Evolutionary conservation across 2,797 vertebrate genomes (phyloP), one percentile per base, ranked within the genome.

Genomic region (Arnoldichthys spilopterus): DNA sequence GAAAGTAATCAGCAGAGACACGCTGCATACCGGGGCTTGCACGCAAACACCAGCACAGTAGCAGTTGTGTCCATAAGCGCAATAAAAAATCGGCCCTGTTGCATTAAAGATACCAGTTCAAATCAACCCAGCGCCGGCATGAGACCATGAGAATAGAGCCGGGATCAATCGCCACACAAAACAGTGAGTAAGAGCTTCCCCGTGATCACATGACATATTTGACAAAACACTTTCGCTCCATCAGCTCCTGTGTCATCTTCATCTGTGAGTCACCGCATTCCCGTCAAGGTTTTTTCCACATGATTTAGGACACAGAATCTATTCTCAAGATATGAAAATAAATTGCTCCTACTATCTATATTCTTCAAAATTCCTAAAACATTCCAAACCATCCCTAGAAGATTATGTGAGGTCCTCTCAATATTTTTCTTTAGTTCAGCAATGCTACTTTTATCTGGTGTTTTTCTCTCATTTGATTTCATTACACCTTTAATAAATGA

Each of bases 11-110:
- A 86, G 69, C 73, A 77, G 58, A 67, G 80, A 77, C 83, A 72
- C 24, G 28, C 43, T 70, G 80, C 79, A 85, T 81, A 81, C 70
- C 58, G 34, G 70, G 70, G 64, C 74, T 85, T 84, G 83, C 84
- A 85, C 73, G 81, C 79, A 71, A 83, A 82, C 47, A 64, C 73
- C 80, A 79, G 70, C 74, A 86, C 85, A 83, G 85, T 84, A 82
- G 81, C 77, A 59, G 68, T 68, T 51, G 63, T 75, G 69, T 80
- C 74, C 63, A 68, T 80, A 80, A 83, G 72, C 7, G 53, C 13
- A 56, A 77, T 63, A 75, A 80, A 49, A 75, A 40, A 61, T 30
- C 28, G 26, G 32, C 43, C 61, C 11, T 58, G 54, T 59, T 43
- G 9, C 59, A 49, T 82, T 58, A 83, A 67, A 70, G 28, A 59